Percentiles rank a stretch among this genome's conserved stretches.
phyloP scores from a whole-genome alignment of 2,888 invertebrate genomes.

The Macrosiphum euphorbiae region DNA sequence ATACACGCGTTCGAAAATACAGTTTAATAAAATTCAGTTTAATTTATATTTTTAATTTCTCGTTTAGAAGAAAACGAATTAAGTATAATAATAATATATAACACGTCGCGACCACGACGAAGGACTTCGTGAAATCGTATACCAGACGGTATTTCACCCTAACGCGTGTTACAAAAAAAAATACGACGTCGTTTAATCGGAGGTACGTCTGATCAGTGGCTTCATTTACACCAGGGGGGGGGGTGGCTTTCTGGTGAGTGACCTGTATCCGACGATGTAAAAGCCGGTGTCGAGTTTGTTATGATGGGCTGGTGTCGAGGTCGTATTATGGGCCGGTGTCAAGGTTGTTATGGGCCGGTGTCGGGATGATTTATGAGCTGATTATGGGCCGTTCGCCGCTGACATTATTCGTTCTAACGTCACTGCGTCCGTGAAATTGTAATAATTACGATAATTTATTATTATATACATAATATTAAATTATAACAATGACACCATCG shows the following conservation, averaged over 20 bases:
- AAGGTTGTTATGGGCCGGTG: too few species aligned
- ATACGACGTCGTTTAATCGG: not conserved
- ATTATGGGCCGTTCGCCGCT: too few species aligned
- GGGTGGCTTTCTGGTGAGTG: too few species aligned
- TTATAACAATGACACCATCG: not conserved
- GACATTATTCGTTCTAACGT: too few species aligned
- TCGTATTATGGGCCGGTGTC: too few species aligned
- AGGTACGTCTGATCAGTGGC: too few species aligned
- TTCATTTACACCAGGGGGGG: too few species aligned
- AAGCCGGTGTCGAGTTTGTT: too few species aligned
- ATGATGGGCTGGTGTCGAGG: too few species aligned
- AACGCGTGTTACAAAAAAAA: not conserved
- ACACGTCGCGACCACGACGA: not conserved
- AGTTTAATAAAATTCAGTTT: too few species aligned
- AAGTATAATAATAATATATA: not conserved
- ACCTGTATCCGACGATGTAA: too few species aligned
- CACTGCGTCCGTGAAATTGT: not conserved
- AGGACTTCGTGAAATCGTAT: not conserved
- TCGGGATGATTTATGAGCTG: too few species aligned
- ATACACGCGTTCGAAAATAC: not conserved
- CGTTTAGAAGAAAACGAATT: not conserved
- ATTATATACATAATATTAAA: not conserved
- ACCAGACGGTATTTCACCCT: not conserved
- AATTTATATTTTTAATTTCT: not conserved
- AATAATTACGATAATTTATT: not conserved